Percentiles rank a stretch among this genome's conserved stretches.
These are phyloP conservation scores for Picathartes gymnocephalus DNA, from an alignment of 2,113 vertebrate species.

Conservation along the genomic window DNA sequence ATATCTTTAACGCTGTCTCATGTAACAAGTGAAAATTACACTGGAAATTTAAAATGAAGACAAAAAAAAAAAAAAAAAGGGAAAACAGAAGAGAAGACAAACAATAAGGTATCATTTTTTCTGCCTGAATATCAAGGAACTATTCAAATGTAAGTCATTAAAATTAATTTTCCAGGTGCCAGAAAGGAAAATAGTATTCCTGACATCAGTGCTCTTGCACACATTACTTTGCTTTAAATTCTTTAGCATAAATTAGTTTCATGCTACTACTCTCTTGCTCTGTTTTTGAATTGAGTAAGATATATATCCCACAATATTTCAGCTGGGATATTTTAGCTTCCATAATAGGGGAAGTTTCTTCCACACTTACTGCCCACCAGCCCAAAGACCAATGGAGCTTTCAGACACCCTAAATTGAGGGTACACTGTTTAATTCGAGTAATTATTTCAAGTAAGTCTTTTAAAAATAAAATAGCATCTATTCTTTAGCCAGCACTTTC, in stretches of 20 bases:
- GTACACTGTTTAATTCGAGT: background rate
- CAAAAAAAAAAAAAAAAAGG: no score
- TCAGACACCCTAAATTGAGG: background rate
- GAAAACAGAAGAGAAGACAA: background rate
- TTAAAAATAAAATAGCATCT: background rate
- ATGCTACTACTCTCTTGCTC: background rate
- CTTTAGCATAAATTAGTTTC: background rate
- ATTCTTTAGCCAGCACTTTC: background rate
- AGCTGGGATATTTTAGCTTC: background rate
- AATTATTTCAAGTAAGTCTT: background rate
- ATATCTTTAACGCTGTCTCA: background rate
- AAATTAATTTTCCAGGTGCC: background rate
- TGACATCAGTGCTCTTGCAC: background rate
- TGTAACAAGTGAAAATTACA: background rate
- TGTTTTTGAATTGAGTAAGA: background rate
- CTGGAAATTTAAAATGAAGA: background rate
- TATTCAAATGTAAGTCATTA: background rate
- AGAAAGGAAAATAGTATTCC: background rate
- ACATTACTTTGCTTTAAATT: background rate
- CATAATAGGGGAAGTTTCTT: background rate
- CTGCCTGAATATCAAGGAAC: background rate
- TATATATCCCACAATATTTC: background rate
- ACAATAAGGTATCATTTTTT: background rate
- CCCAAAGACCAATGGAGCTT: background rate
- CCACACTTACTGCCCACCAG: background rate